Conservation (phyloP, 2,888 invertebrate genomes). For the Aleiodes testaceus region DNA sequence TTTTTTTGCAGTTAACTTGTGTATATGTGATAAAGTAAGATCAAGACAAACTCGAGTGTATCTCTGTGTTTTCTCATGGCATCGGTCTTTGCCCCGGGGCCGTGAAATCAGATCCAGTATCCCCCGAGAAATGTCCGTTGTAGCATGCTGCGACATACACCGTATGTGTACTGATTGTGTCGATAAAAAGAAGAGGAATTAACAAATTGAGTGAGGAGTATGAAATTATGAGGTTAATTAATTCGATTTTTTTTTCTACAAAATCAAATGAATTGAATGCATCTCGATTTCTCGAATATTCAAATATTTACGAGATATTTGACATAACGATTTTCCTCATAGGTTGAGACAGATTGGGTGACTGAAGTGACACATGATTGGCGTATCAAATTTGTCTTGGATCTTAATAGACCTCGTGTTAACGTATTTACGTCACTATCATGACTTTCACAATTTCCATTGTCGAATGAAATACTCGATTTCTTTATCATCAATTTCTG, state of each 20-base stretch:
- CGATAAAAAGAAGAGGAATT: constrained; percentile 20
- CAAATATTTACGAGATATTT: constrained; percentile 14
- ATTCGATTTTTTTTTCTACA: background rate
- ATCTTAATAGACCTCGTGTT: constrained; percentile 27
- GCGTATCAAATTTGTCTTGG: constrained; percentile 29
- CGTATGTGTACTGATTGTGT: background rate
- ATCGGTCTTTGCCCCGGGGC: constrained; percentile 47
- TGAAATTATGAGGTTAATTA: background rate
- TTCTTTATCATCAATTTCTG: background rate
- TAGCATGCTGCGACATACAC: constrained; percentile 25
- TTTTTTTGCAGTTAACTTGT: constrained; percentile 1
- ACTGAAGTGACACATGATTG: constrained; percentile 25
- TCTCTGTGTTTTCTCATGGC: constrained; percentile 22
- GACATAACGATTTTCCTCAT: constrained; percentile 27
- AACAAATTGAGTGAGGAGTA: constrained; percentile 17
- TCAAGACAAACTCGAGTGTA: constrained; percentile 14
- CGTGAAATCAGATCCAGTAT: constrained; percentile 53
- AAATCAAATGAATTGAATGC: too few relatives aligned
- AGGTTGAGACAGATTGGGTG: constrained; percentile 17
- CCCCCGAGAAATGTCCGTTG: constrained; percentile 32
- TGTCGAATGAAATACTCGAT: background rate
- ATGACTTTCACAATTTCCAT: constrained; percentile 26
- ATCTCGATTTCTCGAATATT: too few relatives aligned
- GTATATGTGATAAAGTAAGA: constrained; percentile 1
- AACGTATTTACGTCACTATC: constrained; percentile 22